Evolutionary conservation across 2,888 invertebrate species (phyloP).

Genomic region (Eilema griseolum): DNA sequence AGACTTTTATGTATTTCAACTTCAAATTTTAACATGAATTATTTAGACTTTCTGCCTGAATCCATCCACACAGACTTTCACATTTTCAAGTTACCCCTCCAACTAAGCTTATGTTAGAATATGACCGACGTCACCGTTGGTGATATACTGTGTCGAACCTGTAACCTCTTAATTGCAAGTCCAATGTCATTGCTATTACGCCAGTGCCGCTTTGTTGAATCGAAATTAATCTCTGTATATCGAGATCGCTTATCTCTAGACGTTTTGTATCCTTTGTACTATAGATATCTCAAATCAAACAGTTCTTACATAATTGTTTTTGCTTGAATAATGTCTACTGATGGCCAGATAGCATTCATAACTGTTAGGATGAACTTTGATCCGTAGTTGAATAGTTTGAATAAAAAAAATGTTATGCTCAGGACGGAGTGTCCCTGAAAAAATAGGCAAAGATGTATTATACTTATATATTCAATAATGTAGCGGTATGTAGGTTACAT

Average conservation of each 20-base stretch:
- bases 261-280: constrained; percentile 1
- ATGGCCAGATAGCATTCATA: constrained; percentile 30
- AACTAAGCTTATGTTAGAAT: too few relatives aligned
- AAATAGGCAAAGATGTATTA: not conserved
- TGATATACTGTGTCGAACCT: not conserved
- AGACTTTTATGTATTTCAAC: too few relatives aligned
- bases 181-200: not conserved
- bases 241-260: not conserved
- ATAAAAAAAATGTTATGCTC: constrained; percentile 2
- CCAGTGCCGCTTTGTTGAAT: not conserved
- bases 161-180: constrained; percentile 1
- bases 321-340: constrained; percentile 38
- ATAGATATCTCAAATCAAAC: constrained; percentile 23
- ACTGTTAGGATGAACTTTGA: constrained; percentile 16
- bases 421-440: not conserved
- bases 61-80: too few relatives aligned
- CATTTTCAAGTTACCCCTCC: too few relatives aligned
- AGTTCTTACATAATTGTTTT: constrained; percentile 46
- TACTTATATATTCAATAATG: not conserved
- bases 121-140: too few relatives aligned
- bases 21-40: too few relatives aligned
- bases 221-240: not conserved
- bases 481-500: not conserved
- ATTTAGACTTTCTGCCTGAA: too few relatives aligned
- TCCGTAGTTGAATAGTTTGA: not conserved